phyloP scores from a whole-genome alignment of 2,113 vertebrate genomes.

The Pontoporia blainvillei region DNA sequence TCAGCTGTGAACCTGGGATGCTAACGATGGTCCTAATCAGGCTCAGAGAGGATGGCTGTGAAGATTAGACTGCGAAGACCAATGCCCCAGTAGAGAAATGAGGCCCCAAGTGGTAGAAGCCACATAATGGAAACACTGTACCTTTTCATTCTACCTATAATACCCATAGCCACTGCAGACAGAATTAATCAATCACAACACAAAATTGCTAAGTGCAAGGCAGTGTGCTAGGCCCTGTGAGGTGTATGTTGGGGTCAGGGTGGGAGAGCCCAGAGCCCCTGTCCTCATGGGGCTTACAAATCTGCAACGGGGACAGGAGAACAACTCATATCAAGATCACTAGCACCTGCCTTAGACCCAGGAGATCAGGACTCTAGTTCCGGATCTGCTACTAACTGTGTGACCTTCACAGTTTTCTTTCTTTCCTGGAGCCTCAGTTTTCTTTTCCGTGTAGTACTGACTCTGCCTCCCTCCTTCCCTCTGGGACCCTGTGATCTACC shows the following conservation, averaged over 20 bases:
- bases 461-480: not conserved
- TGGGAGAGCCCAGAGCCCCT: not conserved
- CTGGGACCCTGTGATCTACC: not conserved
- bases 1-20: not conserved
- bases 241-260: rapidly evolving
- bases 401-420: not conserved
- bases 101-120: not conserved
- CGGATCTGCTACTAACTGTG: not conserved
- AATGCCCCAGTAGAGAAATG: not conserved
- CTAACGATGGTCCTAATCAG: not conserved
- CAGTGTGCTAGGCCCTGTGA: not conserved
- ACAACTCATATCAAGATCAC: not conserved
- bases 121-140: not conserved
- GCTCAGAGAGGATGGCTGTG: not conserved
- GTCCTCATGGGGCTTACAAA: not conserved
- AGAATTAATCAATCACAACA: not conserved
- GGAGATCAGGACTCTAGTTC: not conserved
- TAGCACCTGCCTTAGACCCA: not conserved
- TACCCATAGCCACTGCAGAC: not conserved
- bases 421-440: not conserved
- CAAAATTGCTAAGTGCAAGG: not conserved
- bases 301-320: not conserved
- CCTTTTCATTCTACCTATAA: not conserved
- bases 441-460: not conserved
- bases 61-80: not conserved